Evolutionary conservation across 2,113 vertebrate genomes (phyloP).

Genomic region (Halichoeres trimaculatus): DNA sequence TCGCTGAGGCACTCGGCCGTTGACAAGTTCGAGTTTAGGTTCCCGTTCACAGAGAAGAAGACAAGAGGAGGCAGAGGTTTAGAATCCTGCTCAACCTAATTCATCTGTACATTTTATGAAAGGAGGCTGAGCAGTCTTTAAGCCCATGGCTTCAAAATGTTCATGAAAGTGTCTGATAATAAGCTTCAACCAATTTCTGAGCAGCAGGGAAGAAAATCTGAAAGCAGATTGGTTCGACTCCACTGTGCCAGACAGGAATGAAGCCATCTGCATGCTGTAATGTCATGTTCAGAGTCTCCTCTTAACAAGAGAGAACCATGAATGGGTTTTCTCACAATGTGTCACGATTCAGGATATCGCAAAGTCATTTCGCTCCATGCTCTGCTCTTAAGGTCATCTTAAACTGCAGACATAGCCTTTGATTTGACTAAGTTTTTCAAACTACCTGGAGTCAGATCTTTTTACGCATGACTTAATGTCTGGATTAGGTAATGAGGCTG

Average conservation of each 20-base stretch:
- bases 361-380: slow-evolving; percentile 1
- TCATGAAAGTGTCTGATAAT: slow-evolving; percentile 30
- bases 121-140: background rate
- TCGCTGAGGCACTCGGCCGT: slow-evolving; percentile 23
- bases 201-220: slow-evolving; percentile 41
- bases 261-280: slow-evolving; percentile 7
- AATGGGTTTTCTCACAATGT: background rate
- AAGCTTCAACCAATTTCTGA: slow-evolving; percentile 37
- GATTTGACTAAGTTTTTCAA: background rate
- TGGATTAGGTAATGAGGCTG: background rate
- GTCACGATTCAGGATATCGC: background rate
- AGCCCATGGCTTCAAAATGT: slow-evolving; percentile 25
- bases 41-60: slow-evolving; percentile 13
- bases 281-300: slow-evolving; percentile 34
- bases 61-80: background rate
- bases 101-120: slow-evolving; percentile 30
- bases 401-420: background rate
- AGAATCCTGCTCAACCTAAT: slow-evolving; percentile 12
- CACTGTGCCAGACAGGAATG: slow-evolving; percentile 29
- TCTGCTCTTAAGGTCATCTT: background rate
- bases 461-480: background rate
- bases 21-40: slow-evolving; percentile 37
- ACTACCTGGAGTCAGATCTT: background rate
- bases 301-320: slow-evolving; percentile 1
- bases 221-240: slow-evolving; percentile 39